phyloP scores from a whole-genome alignment of 2,113 vertebrate genomes.

The Galeopterus variegatus region DNA sequence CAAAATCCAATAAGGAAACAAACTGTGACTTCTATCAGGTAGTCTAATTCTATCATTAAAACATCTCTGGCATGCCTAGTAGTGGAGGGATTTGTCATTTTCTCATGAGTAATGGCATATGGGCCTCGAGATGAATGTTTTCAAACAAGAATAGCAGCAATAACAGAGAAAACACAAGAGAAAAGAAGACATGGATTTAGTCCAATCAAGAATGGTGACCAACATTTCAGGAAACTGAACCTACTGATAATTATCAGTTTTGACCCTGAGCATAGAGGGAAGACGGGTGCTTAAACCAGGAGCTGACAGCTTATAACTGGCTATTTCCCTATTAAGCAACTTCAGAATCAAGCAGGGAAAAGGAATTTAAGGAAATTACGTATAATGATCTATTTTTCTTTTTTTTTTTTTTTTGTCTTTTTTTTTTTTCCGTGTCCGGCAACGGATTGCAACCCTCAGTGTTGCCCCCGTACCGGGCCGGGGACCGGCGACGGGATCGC shows the following conservation, averaged over 20 bases:
- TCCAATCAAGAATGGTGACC: background rate
- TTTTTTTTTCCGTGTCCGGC: too few relatives aligned
- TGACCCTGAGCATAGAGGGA: background rate
- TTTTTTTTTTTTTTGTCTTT: too few relatives aligned
- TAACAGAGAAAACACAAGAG: background rate
- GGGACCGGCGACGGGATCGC: too few relatives aligned
- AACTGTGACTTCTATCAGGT: background rate
- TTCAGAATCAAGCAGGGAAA: slow-evolving; percentile 6
- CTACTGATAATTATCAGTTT: background rate
- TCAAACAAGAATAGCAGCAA: background rate
- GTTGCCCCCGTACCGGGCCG: too few relatives aligned
- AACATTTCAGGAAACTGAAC: background rate
- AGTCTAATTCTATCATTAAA: background rate
- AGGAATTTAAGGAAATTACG: slow-evolving; percentile 8
- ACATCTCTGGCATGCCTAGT: background rate
- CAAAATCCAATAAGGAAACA: slow-evolving; percentile 14
- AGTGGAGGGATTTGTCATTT: background rate
- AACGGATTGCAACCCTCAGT: too few relatives aligned
- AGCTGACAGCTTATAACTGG: background rate
- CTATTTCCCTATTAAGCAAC: background rate
- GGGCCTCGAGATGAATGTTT: background rate
- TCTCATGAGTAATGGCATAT: background rate
- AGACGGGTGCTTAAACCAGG: background rate
- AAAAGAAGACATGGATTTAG: background rate
- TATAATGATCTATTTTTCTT: background rate